A percentile compares a stretch with the other conserved stretches of the same genome.
Conservation (phyloP, 2,888 invertebrate genomes). For the Omphaloscelis lunosa region DNA sequence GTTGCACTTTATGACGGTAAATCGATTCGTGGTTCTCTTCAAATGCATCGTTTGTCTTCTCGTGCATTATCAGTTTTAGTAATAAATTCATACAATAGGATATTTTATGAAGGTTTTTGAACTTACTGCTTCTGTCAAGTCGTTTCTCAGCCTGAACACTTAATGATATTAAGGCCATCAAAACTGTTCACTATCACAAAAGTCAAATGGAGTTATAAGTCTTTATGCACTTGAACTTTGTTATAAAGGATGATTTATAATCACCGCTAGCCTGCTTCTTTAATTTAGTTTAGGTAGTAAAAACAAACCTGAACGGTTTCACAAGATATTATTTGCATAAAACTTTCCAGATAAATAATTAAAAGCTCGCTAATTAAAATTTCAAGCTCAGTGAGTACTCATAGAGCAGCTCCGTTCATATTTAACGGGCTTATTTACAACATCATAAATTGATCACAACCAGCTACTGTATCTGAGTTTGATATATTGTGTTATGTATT, state of each 20-base stretch:
- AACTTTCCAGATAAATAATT: slow-evolving; percentile 55
- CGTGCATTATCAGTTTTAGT: slow-evolving; percentile 73
- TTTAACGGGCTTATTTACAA: slow-evolving; percentile 67
- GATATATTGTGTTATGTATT: slow-evolving; percentile 71
- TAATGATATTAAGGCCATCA: slow-evolving; percentile 48
- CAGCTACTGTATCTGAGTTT: slow-evolving; percentile 69
- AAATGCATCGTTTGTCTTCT: slow-evolving; percentile 77
- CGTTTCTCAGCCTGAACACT: slow-evolving; percentile 57
- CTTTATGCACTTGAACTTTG: slow-evolving; percentile 22
- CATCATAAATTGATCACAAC: slow-evolving; percentile 69
- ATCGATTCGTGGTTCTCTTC: slow-evolving; percentile 77
- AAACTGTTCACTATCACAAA: slow-evolving; percentile 43
- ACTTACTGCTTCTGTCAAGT: slow-evolving; percentile 61
- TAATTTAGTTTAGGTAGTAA: slow-evolving; percentile 20
- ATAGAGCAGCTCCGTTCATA: slow-evolving; percentile 46
- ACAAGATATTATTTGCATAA: slow-evolving; percentile 36
- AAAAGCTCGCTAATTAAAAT: slow-evolving; percentile 58
- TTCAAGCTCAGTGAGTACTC: slow-evolving; percentile 53
- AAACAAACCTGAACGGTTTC: slow-evolving; percentile 44
- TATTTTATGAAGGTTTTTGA: slow-evolving; percentile 73
- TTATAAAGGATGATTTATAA: slow-evolving; percentile 22
- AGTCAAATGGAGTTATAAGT: slow-evolving; percentile 18
- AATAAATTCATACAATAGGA: slow-evolving; percentile 72
- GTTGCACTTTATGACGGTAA: slow-evolving; percentile 78
- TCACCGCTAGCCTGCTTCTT: background rate